These are phyloP conservation scores for Thrips palmi DNA, from an alignment of 1,140 invertebrate species.

Conservation along the genomic window DNA sequence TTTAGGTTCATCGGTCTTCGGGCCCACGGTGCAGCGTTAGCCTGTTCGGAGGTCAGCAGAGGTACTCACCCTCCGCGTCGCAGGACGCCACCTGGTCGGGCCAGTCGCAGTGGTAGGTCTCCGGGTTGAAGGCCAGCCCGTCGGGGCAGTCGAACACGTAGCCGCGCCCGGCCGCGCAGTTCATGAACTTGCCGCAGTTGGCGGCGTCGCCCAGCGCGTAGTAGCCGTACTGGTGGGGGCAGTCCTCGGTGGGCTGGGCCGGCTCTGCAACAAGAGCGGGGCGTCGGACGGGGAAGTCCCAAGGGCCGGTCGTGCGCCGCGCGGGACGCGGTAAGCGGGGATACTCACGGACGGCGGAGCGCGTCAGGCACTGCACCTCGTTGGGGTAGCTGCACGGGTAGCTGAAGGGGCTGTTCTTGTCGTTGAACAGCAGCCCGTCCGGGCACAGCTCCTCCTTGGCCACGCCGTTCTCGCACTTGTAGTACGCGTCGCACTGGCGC, in stretches of 20 bases:
- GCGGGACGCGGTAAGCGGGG: not conserved
- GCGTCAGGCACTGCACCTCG: conserved; percentile 54
- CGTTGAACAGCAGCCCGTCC: conserved; percentile 68
- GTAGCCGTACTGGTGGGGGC: conserved; percentile 71
- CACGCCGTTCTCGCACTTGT: conserved; percentile 50
- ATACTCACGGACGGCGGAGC: conserved; percentile 49
- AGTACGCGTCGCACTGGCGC: conserved; percentile 54
- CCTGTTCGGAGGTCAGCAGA: too few relatives aligned
- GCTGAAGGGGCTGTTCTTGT: conserved; percentile 40
- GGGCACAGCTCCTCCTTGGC: conserved; percentile 59
- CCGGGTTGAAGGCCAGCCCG: conserved; percentile 64
- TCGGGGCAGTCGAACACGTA: conserved; percentile 53
- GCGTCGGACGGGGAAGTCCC: not conserved
- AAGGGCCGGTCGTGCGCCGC: not conserved
- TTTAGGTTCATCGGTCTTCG: too few relatives aligned
- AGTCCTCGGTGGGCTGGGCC: conserved; percentile 48
- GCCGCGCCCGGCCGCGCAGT: conserved; percentile 55
- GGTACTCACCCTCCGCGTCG: conserved; percentile 51
- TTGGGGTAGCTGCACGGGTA: conserved; percentile 72
- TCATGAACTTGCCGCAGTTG: conserved; percentile 68
- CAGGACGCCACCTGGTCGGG: conserved; percentile 60
- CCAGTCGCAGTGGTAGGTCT: conserved; percentile 68
- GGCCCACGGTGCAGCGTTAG: too few relatives aligned
- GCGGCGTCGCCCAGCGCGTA: conserved; percentile 47
- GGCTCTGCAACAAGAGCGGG: conserved; percentile 26